phyloP scores from a whole-genome alignment of 2,113 vertebrate species.

The Megaptera novaeangliae region DNA sequence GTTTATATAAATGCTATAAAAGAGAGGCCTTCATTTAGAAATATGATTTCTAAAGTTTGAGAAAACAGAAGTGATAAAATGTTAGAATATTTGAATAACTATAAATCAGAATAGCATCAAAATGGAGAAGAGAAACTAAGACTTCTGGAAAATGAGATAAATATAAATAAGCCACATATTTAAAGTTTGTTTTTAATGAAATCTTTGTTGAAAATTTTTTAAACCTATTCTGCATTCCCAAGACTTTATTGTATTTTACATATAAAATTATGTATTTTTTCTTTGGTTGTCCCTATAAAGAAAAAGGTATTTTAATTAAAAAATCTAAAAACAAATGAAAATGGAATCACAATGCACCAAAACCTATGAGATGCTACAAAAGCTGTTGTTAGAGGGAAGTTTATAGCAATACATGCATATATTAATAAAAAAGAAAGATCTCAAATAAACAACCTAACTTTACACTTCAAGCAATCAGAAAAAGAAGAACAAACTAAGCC shows the following conservation, averaged over 20 bases:
- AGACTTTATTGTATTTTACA: not conserved
- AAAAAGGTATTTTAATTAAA: slow-evolving; percentile 68
- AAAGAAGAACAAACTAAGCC: not conserved
- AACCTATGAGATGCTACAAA: not conserved
- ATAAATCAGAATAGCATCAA: slow-evolving; percentile 13
- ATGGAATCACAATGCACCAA: not conserved
- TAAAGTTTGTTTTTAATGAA: slow-evolving; percentile 8
- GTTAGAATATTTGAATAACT: slow-evolving; percentile 15
- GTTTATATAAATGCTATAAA: not conserved
- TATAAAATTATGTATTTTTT: slow-evolving; percentile 18
- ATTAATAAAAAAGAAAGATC: not conserved
- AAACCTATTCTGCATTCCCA: not conserved
- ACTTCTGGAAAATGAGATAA: not conserved
- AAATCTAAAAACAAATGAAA: not conserved
- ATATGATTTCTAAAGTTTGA: not conserved
- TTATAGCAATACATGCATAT: not conserved
- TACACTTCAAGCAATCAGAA: not conserved
- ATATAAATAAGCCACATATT: not conserved
- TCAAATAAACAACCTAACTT: not conserved
- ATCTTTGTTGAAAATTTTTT: not conserved
- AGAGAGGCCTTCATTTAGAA: not conserved
- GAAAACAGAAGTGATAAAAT: slow-evolving; percentile 15
- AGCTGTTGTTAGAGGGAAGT: not conserved
- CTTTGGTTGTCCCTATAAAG: slow-evolving; percentile 39
- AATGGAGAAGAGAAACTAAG: not conserved